A percentile compares a stretch with the other conserved stretches of the same genome.
phyloP scores from a whole-genome alignment of 2,797 vertebrate genomes.

The Huso huso region DNA sequence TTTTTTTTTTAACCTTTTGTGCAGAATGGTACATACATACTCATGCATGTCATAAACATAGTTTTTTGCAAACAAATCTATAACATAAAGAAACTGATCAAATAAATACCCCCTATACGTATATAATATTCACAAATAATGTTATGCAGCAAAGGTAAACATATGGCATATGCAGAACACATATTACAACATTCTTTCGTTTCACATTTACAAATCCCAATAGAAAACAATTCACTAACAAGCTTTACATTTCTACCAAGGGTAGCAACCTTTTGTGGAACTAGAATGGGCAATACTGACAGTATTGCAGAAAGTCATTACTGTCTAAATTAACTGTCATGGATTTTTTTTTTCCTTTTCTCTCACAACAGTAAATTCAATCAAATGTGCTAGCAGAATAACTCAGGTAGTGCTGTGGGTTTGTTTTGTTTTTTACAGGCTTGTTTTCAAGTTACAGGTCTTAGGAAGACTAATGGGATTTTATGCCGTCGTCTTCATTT shows the following conservation, averaged over 20 bases:
- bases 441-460: slow-evolving; percentile 33
- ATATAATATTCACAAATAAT: no score
- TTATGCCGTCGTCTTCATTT: slow-evolving; percentile 56
- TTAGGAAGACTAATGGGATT: slow-evolving; percentile 62
- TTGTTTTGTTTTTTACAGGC: slow-evolving; percentile 18
- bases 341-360: neutral
- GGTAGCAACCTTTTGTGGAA: neutral
- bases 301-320: neutral
- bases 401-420: slow-evolving; percentile 23
- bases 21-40: no score
- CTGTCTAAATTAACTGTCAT: neutral
- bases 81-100: no score
- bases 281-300: neutral
- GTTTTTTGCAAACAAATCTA: no score
- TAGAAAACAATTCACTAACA: no score
- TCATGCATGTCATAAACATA: no score
- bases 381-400: neutral
- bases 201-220: no score
- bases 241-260: neutral
- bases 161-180: no score
- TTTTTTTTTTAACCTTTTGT: no score
- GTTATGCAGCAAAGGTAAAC: no score
- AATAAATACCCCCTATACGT: no score
- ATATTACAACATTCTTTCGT: no score
- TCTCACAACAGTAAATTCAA: neutral